Evolutionary conservation across 37 sponge, comb jelly and placozoan genomes (phyloP).

Genomic region (Cliona cf. orientalis): DNA sequence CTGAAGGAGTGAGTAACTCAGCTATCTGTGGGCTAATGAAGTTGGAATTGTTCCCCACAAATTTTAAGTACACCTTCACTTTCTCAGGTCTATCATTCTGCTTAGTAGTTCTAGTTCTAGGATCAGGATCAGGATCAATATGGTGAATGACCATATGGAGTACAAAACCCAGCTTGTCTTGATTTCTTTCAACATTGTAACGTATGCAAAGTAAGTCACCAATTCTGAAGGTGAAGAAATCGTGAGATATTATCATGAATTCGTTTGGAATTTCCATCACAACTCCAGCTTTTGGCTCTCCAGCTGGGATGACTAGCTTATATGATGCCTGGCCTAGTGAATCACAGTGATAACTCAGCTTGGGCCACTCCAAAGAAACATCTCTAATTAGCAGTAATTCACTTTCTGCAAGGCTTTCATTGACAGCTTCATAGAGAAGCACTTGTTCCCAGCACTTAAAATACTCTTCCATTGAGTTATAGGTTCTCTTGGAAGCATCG

Average conservation of each 20-base stretch:
- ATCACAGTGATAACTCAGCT: neutral
- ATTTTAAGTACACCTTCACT: conserved; percentile 22
- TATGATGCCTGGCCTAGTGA: conserved; percentile 20
- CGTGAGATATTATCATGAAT: conserved; percentile 5
- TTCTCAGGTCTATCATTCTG: too few species aligned
- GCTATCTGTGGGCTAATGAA: conserved; percentile 15
- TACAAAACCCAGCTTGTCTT: neutral
- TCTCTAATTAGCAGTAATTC: conserved; percentile 28
- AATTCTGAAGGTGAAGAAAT: conserved; percentile 9
- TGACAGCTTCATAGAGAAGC: conserved; percentile 36
- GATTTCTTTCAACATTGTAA: neutral
- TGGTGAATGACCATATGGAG: conserved; percentile 42
- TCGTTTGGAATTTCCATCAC: neutral
- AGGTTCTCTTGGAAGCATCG: conserved; percentile 9
- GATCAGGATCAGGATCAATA: too few species aligned
- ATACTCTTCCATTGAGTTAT: conserved; percentile 36
- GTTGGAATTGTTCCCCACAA: conserved; percentile 20
- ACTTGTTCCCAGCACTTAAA: conserved; percentile 43
- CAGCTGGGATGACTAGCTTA: neutral
- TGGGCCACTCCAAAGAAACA: conserved; percentile 34
- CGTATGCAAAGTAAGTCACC: conserved; percentile 33
- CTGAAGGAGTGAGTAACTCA: neutral
- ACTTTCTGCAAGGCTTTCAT: conserved; percentile 17
- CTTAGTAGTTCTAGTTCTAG: too few species aligned
- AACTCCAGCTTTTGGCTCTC: neutral